Evolutionary conservation across 2,888 invertebrate species (phyloP).

Genomic region (Carpatolechia fugitivella): DNA sequence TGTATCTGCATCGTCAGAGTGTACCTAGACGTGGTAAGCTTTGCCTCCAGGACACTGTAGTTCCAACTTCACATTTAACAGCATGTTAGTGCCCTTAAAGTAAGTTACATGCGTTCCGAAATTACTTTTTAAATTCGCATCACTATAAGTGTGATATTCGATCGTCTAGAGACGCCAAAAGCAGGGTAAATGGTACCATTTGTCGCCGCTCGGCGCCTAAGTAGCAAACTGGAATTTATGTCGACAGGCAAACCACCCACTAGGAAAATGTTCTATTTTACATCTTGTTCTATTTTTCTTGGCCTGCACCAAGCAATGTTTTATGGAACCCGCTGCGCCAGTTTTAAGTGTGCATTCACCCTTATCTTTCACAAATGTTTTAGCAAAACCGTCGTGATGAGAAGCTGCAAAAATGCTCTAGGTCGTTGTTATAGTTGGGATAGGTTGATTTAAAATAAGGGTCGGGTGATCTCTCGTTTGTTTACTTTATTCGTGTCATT

Average conservation of each 20-base stretch:
- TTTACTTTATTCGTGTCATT: too few species aligned
- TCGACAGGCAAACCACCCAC: conserved; percentile 5
- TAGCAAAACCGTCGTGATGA: too few species aligned
- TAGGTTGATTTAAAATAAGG: too few species aligned
- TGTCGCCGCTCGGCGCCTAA: conserved; percentile 21
- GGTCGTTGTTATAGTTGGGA: too few species aligned
- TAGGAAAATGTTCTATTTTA: conserved; percentile 8
- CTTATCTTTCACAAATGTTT: not conserved
- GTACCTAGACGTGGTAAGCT: too few species aligned
- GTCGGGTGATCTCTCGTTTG: too few species aligned
- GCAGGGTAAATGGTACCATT: conserved; percentile 23
- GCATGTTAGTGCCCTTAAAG: too few species aligned
- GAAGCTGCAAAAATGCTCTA: too few species aligned
- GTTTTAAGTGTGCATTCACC: not conserved
- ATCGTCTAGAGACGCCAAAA: conserved; percentile 14
- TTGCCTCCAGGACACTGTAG: too few species aligned
- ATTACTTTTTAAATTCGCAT: not conserved
- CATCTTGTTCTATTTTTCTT: conserved; percentile 3
- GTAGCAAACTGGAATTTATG: conserved; percentile 25
- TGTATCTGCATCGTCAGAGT: too few species aligned
- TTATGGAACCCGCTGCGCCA: not conserved
- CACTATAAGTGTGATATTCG: conserved; percentile 9
- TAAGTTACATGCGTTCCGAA: too few species aligned
- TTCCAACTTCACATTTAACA: too few species aligned
- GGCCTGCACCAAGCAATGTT: not conserved